phyloP scores from a whole-genome alignment of 1,140 invertebrate species.

The Drosophila arizonae region DNA sequence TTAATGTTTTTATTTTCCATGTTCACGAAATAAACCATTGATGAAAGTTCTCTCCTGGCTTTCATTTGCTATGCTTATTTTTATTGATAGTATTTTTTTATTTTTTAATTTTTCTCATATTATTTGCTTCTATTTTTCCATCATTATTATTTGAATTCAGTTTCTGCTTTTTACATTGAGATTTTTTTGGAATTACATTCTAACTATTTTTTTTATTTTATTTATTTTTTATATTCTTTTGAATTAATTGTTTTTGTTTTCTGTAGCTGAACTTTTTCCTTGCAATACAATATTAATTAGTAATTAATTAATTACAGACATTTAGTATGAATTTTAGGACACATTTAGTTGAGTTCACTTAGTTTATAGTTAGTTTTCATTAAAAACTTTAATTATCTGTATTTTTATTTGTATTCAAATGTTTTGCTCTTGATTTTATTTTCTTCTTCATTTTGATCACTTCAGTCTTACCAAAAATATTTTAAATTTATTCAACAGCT shows the following conservation, averaged over 20 bases:
- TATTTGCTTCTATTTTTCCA: slow-evolving; percentile 29
- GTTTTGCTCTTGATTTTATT: slow-evolving; percentile 26
- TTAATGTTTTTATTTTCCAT: slow-evolving; percentile 9
- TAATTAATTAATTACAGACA: slow-evolving; percentile 54
- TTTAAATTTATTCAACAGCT: slow-evolving; percentile 37
- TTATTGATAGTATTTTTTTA: slow-evolving; percentile 2
- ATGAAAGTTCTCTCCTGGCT: slow-evolving; percentile 6
- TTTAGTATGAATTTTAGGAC: slow-evolving; percentile 74
- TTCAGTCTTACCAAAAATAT: slow-evolving; percentile 79
- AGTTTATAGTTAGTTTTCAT: slow-evolving; percentile 43
- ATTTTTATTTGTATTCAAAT: slow-evolving; percentile 35
- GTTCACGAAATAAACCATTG: slow-evolving; percentile 1
- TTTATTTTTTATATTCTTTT: slow-evolving; percentile 2
- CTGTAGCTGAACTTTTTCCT: slow-evolving; percentile 40
- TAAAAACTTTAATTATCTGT: slow-evolving; percentile 33
- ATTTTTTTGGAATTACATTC: slow-evolving; percentile 63
- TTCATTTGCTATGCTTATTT: slow-evolving; percentile 38
- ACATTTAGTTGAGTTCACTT: slow-evolving; percentile 73
- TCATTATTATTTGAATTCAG: slow-evolving; percentile 49
- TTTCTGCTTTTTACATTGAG: slow-evolving; percentile 66
- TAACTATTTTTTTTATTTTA: slow-evolving; percentile 41
- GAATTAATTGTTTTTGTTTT: slow-evolving; percentile 6
- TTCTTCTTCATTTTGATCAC: slow-evolving; percentile 72
- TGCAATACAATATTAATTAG: slow-evolving; percentile 53
- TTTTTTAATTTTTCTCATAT: slow-evolving; percentile 10